Percentiles rank a stretch among this genome's conserved stretches.
phyloP scores from a whole-genome alignment of 2,888 invertebrate species.

The Chymomyza procnemis region DNA sequence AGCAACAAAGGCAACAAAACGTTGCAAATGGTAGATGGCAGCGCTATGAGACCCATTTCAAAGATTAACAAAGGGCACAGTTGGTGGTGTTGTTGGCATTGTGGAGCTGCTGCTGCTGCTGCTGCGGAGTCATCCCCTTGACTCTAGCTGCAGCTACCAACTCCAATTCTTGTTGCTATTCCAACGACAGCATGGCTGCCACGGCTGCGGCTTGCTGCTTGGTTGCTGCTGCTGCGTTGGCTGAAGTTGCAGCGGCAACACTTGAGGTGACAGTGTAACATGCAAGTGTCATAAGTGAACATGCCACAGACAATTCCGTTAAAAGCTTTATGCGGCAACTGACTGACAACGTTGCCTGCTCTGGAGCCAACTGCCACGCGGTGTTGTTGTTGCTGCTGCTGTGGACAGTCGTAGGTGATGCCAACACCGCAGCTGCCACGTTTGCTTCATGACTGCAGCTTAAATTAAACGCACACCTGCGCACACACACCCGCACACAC shows the following conservation, averaged over 20 bases:
- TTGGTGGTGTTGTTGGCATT: constrained; percentile 38
- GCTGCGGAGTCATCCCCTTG: constrained; percentile 1
- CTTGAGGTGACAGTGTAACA: constrained; percentile 67
- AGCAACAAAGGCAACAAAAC: constrained; percentile 25
- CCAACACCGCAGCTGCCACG: neutral
- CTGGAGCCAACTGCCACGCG: neutral
- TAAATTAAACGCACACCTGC: constrained; percentile 51
- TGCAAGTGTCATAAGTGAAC: constrained; percentile 45
- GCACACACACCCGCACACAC: neutral
- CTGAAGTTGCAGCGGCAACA: constrained; percentile 22
- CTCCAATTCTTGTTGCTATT: neutral
- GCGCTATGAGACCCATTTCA: constrained; percentile 56
- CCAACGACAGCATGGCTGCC: constrained; percentile 16
- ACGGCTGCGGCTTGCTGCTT: no score
- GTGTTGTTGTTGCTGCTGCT: neutral
- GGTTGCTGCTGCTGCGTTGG: neutral
- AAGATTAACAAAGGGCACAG: constrained; percentile 68
- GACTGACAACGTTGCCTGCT: neutral
- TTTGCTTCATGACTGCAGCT: neutral
- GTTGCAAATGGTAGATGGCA: constrained; percentile 8
- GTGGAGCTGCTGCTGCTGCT: constrained; percentile 40
- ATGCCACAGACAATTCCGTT: constrained; percentile 66
- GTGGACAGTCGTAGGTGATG: constrained; percentile 43
- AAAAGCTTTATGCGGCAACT: constrained; percentile 53
- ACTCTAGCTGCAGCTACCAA: neutral